Conservation (phyloP, 2,113 vertebrate species). For the Pluvianellus socialis region DNA sequence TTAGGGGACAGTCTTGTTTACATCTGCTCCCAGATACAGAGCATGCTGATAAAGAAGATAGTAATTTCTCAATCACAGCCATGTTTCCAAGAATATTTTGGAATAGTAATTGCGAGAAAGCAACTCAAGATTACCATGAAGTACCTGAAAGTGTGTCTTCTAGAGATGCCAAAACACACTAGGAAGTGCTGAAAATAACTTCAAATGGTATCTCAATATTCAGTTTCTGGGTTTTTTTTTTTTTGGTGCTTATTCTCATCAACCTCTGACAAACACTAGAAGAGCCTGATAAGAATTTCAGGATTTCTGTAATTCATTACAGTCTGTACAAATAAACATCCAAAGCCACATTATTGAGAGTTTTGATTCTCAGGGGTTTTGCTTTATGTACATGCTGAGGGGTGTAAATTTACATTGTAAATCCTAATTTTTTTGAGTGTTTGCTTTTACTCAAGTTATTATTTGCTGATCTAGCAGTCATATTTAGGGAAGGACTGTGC, state of each 20-base stretch:
- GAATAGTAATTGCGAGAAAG: neutral
- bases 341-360: neutral
- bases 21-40: neutral
- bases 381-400: fast-evolving
- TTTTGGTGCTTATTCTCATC: neutral
- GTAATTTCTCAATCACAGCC: neutral
- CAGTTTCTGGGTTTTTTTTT: no score
- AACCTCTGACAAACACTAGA: neutral
- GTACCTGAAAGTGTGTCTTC: neutral
- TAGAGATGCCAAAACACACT: neutral
- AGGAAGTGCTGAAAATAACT: neutral
- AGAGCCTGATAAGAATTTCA: neutral
- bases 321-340: neutral
- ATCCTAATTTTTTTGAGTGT: neutral
- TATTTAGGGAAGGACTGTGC: neutral
- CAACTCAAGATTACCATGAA: neutral
- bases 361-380: neutral
- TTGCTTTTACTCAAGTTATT: neutral
- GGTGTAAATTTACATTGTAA: neutral
- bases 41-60: neutral
- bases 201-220: neutral
- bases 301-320: neutral
- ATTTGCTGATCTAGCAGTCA: neutral
- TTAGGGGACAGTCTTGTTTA: neutral
- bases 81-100: neutral